Percentiles rank a stretch among this genome's conserved stretches.
These are phyloP conservation scores for Blastobasis lacticolella DNA, from an alignment of 2,888 invertebrate genomes.

Conservation along the genomic window DNA sequence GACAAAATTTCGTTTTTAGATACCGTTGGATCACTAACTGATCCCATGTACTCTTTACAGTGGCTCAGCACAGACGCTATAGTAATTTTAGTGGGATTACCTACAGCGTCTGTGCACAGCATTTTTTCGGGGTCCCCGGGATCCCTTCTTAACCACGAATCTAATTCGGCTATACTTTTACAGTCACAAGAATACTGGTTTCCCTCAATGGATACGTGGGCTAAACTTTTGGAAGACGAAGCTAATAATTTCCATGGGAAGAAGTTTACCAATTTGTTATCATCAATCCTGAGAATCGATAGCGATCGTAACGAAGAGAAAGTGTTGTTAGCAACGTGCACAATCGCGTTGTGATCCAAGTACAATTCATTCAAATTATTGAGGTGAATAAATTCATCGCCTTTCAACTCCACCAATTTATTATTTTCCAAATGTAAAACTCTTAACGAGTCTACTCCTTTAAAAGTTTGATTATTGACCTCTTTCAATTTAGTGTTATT, in stretches of 20 bases:
- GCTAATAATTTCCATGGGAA: slow-evolving; percentile 81
- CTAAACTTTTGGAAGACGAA: slow-evolving; percentile 73
- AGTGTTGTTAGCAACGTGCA: slow-evolving; percentile 83
- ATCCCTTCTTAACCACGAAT: slow-evolving; percentile 79
- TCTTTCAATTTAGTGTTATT: slow-evolving; percentile 84
- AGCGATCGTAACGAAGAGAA: slow-evolving; percentile 83
- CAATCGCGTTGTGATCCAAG: slow-evolving; percentile 85
- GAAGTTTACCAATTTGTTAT: slow-evolving; percentile 84
- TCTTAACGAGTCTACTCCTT: slow-evolving; percentile 82
- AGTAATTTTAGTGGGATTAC: slow-evolving; percentile 67
- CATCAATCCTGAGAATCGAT: slow-evolving; percentile 82
- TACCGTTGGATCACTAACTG: slow-evolving; percentile 56
- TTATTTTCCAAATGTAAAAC: slow-evolving; percentile 87
- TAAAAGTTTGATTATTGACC: slow-evolving; percentile 87
- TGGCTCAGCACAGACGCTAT: slow-evolving; percentile 70
- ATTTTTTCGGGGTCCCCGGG: slow-evolving; percentile 80
- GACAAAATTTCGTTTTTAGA: slow-evolving; percentile 69
- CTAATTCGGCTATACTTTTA: slow-evolving; percentile 79
- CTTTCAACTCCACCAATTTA: slow-evolving; percentile 80
- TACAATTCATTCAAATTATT: slow-evolving; percentile 84
- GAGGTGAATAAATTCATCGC: slow-evolving; percentile 85
- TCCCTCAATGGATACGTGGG: slow-evolving; percentile 82
- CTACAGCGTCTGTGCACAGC: slow-evolving; percentile 76
- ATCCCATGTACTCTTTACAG: slow-evolving; percentile 78
- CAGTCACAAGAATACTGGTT: slow-evolving; percentile 91